These are phyloP conservation scores for Gobio gobio DNA, from an alignment of 2,113 vertebrate species.

Conservation along the genomic window DNA sequence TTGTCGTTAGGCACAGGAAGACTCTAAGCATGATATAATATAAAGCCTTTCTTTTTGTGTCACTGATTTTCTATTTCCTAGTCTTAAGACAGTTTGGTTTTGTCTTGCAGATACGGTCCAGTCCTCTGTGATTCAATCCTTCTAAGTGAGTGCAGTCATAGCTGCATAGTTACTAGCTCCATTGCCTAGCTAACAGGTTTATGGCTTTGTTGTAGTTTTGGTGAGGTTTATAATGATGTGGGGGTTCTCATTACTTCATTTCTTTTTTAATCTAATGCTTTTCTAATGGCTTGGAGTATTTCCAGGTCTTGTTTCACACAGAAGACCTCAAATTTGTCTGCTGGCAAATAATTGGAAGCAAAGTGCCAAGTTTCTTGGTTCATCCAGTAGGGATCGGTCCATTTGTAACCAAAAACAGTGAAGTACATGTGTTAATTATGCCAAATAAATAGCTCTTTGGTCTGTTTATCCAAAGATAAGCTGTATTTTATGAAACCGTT, in stretches of 20 bases:
- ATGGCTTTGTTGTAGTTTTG: conserved; percentile 40
- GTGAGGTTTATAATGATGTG: conserved; percentile 32
- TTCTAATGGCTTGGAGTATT: conserved; percentile 17
- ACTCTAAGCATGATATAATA: conserved; percentile 67
- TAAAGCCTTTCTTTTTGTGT: conserved; percentile 62
- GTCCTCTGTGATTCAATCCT: conserved; percentile 22
- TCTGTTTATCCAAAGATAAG: neutral
- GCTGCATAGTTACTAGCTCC: neutral
- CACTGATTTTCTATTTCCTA: conserved; percentile 19
- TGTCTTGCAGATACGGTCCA: conserved; percentile 5
- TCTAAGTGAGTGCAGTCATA: conserved; percentile 15
- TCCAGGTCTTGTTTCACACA: conserved; percentile 39
- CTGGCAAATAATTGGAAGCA: conserved; percentile 16
- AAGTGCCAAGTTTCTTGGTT: neutral
- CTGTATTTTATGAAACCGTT: neutral
- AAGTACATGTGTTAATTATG: neutral
- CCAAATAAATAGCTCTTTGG: neutral
- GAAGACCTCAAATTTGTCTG: conserved; percentile 50
- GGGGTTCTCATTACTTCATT: conserved; percentile 26
- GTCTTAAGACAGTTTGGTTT: conserved; percentile 48
- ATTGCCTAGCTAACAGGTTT: conserved; percentile 20
- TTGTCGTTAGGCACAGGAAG: conserved; percentile 52
- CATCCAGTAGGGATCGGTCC: conserved; percentile 8
- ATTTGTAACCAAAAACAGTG: conserved; percentile 42
- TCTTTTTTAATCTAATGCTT: conserved; percentile 2